Evolutionary conservation across 2,888 invertebrate genomes (phyloP).

Genomic region (Rhaphigaster nebulosa): DNA sequence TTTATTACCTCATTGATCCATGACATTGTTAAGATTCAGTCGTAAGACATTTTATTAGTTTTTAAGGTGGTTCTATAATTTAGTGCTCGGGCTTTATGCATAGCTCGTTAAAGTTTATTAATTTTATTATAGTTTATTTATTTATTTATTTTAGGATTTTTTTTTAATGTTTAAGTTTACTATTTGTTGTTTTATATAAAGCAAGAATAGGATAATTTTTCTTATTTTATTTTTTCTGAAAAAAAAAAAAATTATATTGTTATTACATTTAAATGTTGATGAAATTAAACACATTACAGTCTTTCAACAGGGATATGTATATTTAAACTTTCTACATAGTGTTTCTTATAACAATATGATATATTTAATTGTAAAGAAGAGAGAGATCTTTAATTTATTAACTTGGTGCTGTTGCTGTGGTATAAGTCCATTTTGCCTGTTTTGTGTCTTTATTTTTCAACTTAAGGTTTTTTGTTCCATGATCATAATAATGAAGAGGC

Average conservation of each 20-base stretch:
- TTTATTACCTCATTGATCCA: constrained; percentile 49
- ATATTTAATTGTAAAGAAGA: neutral
- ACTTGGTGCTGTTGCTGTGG: neutral
- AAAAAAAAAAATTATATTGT: neutral
- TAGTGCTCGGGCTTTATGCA: neutral
- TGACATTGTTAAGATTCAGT: constrained; percentile 48
- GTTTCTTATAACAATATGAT: neutral
- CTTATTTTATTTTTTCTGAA: neutral
- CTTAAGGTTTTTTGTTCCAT: neutral
- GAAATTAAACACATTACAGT: neutral
- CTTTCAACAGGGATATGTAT: neutral
- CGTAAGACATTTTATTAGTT: constrained; percentile 45
- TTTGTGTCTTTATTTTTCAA: neutral
- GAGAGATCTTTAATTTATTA: neutral
- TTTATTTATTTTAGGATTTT: constrained; percentile 31
- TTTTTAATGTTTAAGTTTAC: neutral
- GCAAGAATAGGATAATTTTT: neutral
- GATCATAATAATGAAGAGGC: neutral
- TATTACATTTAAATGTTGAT: neutral
- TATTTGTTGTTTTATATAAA: neutral
- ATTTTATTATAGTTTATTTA: neutral
- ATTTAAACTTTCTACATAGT: neutral
- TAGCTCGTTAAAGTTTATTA: neutral
- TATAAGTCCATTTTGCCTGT: neutral
- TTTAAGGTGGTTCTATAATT: constrained; percentile 22